Evolutionary conservation across 2,797 vertebrate genomes (phyloP).

Genomic region (Cercopithecus neglectus): DNA sequence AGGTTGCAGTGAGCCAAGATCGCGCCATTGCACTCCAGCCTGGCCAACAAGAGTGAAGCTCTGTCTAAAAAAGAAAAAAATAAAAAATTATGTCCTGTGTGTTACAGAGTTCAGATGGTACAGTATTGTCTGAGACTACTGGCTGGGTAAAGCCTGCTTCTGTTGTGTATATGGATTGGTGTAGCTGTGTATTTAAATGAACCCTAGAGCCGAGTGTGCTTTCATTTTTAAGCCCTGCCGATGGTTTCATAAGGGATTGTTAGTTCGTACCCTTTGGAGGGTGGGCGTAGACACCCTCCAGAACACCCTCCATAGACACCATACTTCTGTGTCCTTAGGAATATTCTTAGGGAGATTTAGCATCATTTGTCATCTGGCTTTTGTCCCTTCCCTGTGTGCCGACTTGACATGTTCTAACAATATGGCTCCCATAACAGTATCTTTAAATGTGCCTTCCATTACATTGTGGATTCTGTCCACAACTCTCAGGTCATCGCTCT

Average conservation of each 20-base stretch:
- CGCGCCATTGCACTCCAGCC: too few relatives aligned
- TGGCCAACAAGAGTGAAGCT: too few relatives aligned
- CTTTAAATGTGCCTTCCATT: too few relatives aligned
- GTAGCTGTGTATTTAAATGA: background rate
- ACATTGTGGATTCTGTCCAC: background rate
- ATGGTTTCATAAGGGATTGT: fast-evolving
- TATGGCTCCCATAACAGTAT: fast-evolving
- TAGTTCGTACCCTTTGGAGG: background rate
- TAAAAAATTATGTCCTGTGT: fast-evolving
- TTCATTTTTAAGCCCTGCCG: fast-evolving
- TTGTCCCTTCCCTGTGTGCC: background rate
- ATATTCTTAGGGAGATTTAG: background rate
- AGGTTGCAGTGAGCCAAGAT: too few relatives aligned
- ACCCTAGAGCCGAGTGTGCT: fast-evolving
- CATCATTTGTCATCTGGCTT: background rate
- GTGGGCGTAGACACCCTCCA: background rate
- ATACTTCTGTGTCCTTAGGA: background rate
- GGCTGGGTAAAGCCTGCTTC: background rate
- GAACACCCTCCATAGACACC: too few relatives aligned
- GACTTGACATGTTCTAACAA: fast-evolving
- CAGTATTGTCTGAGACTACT: background rate
- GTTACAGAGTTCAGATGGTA: fast-evolving
- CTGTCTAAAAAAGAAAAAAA: too few relatives aligned
- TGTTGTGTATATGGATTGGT: fast-evolving
- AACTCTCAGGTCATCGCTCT: too few relatives aligned